These are phyloP conservation scores for Epinephelus awoara DNA, from an alignment of 2,797 vertebrate species.

Conservation along the genomic window DNA sequence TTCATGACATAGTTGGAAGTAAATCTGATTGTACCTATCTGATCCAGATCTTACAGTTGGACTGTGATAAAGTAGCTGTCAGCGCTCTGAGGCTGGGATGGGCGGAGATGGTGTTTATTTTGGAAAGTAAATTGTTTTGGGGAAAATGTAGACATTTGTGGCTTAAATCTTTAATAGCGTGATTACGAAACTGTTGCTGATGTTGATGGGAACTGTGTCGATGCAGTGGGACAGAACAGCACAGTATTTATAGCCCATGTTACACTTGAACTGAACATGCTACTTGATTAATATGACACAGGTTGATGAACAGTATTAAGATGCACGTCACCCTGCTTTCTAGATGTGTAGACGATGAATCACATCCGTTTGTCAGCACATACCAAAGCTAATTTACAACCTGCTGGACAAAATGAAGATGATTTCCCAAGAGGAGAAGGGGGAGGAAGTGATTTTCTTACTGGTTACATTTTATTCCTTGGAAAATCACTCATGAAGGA, in stretches of 20 bases:
- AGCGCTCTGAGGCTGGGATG: neutral
- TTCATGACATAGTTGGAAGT: neutral
- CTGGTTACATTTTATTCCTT: neutral
- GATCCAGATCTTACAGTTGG: neutral
- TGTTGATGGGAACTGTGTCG: neutral
- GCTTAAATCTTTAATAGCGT: neutral
- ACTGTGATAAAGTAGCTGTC: neutral
- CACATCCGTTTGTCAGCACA: neutral
- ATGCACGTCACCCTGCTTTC: neutral
- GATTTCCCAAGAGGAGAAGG: slow-evolving; percentile 1
- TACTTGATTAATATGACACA: neutral
- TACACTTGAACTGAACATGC: no score
- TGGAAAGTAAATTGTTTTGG: neutral
- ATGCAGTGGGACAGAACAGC: no score
- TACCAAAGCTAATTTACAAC: slow-evolving; percentile 11
- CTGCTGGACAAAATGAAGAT: neutral
- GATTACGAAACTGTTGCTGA: neutral
- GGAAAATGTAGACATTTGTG: neutral
- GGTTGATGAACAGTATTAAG: neutral
- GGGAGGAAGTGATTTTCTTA: neutral
- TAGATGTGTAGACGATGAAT: neutral
- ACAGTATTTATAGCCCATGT: no score
- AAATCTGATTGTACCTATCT: neutral
- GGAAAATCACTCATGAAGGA: neutral
- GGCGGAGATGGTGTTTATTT: neutral